Evolutionary conservation across 2,888 invertebrate genomes (phyloP).

Genomic region (Charanyca ferruginea): DNA sequence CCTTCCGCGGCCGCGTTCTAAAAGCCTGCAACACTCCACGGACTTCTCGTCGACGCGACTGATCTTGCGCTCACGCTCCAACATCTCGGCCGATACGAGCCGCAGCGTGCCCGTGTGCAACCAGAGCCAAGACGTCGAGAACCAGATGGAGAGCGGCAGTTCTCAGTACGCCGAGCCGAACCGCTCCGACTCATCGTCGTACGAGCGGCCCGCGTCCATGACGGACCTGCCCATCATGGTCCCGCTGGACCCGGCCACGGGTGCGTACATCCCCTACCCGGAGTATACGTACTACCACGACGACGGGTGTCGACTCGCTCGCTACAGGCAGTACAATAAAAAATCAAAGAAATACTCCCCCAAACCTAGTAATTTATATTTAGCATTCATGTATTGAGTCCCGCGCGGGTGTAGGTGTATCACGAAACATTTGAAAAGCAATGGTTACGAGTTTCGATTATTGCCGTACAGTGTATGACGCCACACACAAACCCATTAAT

Average conservation of each 20-base stretch:
- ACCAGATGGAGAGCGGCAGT: slow-evolving; percentile 78
- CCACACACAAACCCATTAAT: slow-evolving; percentile 76
- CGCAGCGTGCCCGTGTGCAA: slow-evolving; percentile 87
- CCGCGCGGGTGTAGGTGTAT: slow-evolving; percentile 77
- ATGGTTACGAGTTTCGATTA: slow-evolving; percentile 89
- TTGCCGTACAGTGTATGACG: slow-evolving; percentile 87
- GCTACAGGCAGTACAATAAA: slow-evolving; percentile 77
- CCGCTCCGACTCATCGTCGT: slow-evolving; percentile 79
- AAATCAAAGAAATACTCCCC: slow-evolving; percentile 73
- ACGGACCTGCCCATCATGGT: slow-evolving; percentile 84
- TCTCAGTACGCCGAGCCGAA: slow-evolving; percentile 86
- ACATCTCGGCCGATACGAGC: slow-evolving; percentile 87
- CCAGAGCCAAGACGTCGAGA: slow-evolving; percentile 80
- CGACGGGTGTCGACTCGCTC: slow-evolving; percentile 76
- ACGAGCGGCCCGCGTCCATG: slow-evolving; percentile 83
- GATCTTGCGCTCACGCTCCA: slow-evolving; percentile 83
- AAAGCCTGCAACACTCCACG: slow-evolving; percentile 81
- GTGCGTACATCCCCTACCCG: slow-evolving; percentile 84
- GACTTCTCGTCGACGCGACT: slow-evolving; percentile 84
- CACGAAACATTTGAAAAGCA: slow-evolving; percentile 67
- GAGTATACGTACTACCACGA: slow-evolving; percentile 84
- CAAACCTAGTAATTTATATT: slow-evolving; percentile 86
- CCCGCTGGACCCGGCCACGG: slow-evolving; percentile 81
- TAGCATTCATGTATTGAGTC: slow-evolving; percentile 89
- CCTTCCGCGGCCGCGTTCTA: slow-evolving; percentile 73